A percentile compares a stretch with the other conserved stretches of the same genome.
phyloP scores from a whole-genome alignment of 2,888 invertebrate genomes.

The Chironomus riparius region DNA sequence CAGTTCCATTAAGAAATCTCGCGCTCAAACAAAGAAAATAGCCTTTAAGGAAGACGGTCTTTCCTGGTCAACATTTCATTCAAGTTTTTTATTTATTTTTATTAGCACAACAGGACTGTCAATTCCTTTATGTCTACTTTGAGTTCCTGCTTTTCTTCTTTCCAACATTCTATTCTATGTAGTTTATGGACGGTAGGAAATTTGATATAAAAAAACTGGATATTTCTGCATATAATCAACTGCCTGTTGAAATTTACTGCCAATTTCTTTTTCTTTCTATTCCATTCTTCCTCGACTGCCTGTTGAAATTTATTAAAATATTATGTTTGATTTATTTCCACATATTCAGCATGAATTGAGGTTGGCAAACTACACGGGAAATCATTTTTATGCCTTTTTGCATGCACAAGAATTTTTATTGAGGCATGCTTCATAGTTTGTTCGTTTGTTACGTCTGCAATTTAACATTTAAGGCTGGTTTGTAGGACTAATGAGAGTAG shows the following conservation, averaged over 20 bases:
- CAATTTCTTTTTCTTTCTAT: not conserved
- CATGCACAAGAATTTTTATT: not conserved
- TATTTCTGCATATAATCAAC: not conserved
- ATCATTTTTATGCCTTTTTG: not conserved
- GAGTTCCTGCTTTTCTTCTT: conserved; percentile 13
- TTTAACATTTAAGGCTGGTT: no score
- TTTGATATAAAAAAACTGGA: not conserved
- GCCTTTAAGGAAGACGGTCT: not conserved
- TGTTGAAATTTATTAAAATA: not conserved
- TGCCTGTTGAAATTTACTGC: not conserved
- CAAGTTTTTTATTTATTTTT: conserved; percentile 10
- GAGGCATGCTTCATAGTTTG: no score
- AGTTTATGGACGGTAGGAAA: not conserved
- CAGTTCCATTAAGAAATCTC: not conserved
- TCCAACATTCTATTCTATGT: not conserved
- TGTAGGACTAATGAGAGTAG: no score
- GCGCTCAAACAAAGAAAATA: not conserved
- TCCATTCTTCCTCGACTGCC: not conserved
- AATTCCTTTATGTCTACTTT: not conserved
- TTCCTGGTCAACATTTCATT: not conserved
- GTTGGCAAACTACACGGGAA: no score
- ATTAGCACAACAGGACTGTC: conserved; percentile 6
- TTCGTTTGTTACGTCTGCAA: no score
- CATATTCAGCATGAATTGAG: no score
- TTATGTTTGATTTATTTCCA: not conserved